These are phyloP conservation scores for Blennius ocellaris DNA, from an alignment of 2,113 vertebrate genomes.

Conservation along the genomic window DNA sequence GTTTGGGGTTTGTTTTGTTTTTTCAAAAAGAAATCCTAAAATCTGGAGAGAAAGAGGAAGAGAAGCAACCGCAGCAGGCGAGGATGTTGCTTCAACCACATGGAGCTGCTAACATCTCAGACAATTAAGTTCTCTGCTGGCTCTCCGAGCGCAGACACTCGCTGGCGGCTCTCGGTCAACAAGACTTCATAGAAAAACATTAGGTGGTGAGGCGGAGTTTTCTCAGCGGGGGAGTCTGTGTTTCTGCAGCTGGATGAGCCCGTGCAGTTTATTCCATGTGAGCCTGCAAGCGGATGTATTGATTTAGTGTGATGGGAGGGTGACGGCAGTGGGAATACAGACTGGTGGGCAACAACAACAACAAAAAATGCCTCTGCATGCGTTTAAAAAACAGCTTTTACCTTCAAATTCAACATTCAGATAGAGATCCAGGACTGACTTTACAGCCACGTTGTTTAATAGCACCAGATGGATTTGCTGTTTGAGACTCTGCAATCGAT, in stretches of 20 bases:
- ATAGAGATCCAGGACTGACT: conserved; percentile 6
- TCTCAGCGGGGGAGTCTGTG: conserved; percentile 21
- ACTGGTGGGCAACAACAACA: conserved; percentile 1
- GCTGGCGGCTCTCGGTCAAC: conserved; percentile 3
- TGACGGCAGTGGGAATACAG: background rate
- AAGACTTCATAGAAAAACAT: conserved; percentile 7
- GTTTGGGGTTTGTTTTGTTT: too few relatives aligned
- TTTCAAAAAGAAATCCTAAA: background rate
- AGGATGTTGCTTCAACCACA: conserved; percentile 18
- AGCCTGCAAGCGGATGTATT: conserved; percentile 43
- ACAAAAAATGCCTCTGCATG: background rate
- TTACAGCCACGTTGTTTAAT: conserved; percentile 21
- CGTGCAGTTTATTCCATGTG: conserved; percentile 31
- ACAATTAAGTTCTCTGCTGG: conserved; percentile 47
- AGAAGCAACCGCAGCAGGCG: conserved; percentile 1
- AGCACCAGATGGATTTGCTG: conserved; percentile 2
- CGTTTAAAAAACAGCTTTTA: background rate
- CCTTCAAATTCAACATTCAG: background rate
- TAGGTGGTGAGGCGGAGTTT: conserved; percentile 25
- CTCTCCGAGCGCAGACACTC: conserved; percentile 28
- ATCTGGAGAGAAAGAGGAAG: too few relatives aligned
- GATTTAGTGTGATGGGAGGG: conserved; percentile 42
- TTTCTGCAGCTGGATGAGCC: conserved; percentile 23
- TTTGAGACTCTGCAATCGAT: conserved; percentile 1
- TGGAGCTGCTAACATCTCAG: conserved; percentile 19